Conservation (phyloP, 2,888 invertebrate genomes). For the Tiphia femorata region DNA sequence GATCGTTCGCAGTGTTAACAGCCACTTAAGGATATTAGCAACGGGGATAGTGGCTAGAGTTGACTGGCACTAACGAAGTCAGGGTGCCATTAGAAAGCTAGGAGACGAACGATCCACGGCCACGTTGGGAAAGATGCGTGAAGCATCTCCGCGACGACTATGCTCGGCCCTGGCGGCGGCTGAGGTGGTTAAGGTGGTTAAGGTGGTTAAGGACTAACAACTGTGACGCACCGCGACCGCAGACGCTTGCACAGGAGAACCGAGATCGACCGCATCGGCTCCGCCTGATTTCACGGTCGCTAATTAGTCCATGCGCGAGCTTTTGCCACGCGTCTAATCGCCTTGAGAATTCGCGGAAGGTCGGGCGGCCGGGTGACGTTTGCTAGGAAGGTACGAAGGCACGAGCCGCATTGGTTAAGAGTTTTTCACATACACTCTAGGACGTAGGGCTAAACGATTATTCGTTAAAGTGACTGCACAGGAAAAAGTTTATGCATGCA, state of each 20-base stretch:
- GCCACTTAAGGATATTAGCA: too few relatives aligned
- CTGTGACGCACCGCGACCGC: slow-evolving; percentile 49
- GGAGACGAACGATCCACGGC: too few relatives aligned
- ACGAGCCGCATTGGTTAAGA: too few relatives aligned
- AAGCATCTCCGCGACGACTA: not conserved
- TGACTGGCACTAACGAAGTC: too few relatives aligned
- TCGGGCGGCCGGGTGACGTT: slow-evolving; percentile 21
- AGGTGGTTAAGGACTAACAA: slow-evolving; percentile 51
- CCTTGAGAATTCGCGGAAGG: slow-evolving; percentile 21
- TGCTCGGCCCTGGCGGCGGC: slow-evolving; percentile 31
- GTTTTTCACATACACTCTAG: too few relatives aligned
- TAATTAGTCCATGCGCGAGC: slow-evolving; percentile 49
- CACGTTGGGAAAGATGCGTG: too few relatives aligned
- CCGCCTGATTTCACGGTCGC: slow-evolving; percentile 52
- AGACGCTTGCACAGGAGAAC: slow-evolving; percentile 35
- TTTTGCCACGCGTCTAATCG: slow-evolving; percentile 33
- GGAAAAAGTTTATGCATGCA: not conserved
- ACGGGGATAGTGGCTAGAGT: too few relatives aligned
- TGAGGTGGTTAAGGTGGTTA: too few relatives aligned
- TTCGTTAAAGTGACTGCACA: too few relatives aligned
- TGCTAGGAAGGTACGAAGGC: slow-evolving; percentile 7
- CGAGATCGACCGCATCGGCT: slow-evolving; percentile 44
- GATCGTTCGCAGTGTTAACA: too few relatives aligned
- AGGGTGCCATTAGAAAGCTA: too few relatives aligned
- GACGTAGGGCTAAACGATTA: too few relatives aligned